Evolutionary conservation across 2,797 vertebrate species (phyloP).

Genomic region (Neosilurus hyrtlii): DNA sequence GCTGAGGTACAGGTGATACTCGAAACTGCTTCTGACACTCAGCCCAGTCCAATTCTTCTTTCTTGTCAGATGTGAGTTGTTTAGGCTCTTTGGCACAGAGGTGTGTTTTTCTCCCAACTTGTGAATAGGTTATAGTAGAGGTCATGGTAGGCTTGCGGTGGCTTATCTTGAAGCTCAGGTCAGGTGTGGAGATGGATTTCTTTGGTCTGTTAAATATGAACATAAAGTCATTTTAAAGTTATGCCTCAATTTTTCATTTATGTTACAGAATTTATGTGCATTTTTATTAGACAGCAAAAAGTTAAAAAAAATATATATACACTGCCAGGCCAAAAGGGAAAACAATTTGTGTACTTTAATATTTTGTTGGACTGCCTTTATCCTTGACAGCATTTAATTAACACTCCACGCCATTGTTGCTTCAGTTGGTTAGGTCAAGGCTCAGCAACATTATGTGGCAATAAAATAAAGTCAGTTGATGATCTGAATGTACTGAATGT

Average conservation of each 20-base stretch:
- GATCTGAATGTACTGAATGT: too few species aligned
- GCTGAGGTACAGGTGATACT: slow-evolving; percentile 80
- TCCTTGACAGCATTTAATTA: too few species aligned
- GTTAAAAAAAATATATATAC: not conserved
- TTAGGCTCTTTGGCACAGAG: slow-evolving; percentile 66
- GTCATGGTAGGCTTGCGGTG: slow-evolving; percentile 57
- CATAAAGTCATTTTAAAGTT: not conserved
- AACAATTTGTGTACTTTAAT: too few species aligned
- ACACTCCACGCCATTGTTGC: too few species aligned
- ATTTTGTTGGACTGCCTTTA: too few species aligned
- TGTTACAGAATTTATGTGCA: not conserved
- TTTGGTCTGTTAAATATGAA: slow-evolving; percentile 64
- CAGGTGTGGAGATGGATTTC: slow-evolving; percentile 69
- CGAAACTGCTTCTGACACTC: slow-evolving; percentile 90
- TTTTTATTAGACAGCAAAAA: not conserved
- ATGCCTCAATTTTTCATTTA: not conserved
- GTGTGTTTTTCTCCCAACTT: slow-evolving; percentile 64
- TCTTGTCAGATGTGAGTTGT: slow-evolving; percentile 56
- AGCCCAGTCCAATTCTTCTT: slow-evolving; percentile 76
- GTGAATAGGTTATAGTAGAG: slow-evolving; percentile 70
- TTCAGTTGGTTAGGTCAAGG: too few species aligned
- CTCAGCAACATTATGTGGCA: too few species aligned
- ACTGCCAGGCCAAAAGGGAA: too few species aligned
- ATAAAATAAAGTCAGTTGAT: too few species aligned
- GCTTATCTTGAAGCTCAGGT: slow-evolving; percentile 57